Evolutionary conservation across 2,888 invertebrate genomes (phyloP).

Genomic region (Biston stratarius): DNA sequence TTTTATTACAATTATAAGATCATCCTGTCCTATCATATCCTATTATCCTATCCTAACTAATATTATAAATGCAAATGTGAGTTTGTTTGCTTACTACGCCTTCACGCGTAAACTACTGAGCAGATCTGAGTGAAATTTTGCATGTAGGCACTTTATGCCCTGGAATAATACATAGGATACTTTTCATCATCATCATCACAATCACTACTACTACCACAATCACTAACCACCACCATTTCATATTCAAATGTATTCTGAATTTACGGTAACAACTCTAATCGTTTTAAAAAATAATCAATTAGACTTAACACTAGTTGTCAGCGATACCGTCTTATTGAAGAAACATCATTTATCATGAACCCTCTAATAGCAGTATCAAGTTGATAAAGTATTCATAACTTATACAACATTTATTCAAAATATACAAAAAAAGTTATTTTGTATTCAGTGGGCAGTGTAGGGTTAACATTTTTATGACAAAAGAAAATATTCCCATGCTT

Average conservation of each 20-base stretch:
- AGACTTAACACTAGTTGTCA: constrained; percentile 69
- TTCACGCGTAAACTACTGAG: no score
- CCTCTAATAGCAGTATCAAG: constrained; percentile 55
- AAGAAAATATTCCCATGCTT: constrained; percentile 50
- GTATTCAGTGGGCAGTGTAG: constrained; percentile 38
- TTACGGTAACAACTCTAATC: constrained; percentile 42
- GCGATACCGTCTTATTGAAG: constrained; percentile 52
- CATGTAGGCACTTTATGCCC: no score
- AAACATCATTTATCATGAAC: constrained; percentile 63
- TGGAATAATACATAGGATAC: no score
- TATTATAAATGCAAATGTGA: no score
- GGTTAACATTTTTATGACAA: constrained; percentile 47
- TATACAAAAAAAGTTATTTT: constrained; percentile 45
- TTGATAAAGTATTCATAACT: constrained; percentile 58
- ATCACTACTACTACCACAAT: no score
- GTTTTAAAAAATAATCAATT: constrained; percentile 68
- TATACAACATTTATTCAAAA: constrained; percentile 31
- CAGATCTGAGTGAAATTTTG: no score
- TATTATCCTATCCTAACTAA: no score
- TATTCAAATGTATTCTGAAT: constrained; percentile 41
- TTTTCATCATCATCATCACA: no score
- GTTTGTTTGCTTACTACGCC: no score
- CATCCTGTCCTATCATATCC: no score
- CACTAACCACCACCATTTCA: constrained; percentile 11
- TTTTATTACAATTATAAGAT: no score